Conservation (phyloP, 2,797 vertebrate genomes). For the Tamandua tetradactyla region DNA sequence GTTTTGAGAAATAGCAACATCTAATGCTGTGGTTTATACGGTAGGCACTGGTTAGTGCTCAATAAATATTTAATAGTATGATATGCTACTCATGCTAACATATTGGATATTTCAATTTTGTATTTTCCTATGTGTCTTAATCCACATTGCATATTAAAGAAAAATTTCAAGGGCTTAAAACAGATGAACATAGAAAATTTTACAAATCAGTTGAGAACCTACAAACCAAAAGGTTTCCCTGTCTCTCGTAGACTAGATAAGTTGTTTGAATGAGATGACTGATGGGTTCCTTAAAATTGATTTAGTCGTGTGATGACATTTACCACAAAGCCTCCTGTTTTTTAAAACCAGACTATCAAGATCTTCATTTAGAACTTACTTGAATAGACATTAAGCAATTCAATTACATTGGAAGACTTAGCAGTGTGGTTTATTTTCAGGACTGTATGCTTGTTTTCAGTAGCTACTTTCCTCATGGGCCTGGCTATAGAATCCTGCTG, state of each 20-base stretch:
- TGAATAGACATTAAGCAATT: not conserved
- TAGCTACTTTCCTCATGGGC: not conserved
- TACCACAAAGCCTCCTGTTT: not conserved
- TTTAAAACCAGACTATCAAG: not conserved
- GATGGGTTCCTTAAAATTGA: not conserved
- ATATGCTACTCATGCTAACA: not conserved
- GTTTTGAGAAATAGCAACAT: conserved; percentile 2
- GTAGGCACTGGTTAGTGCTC: conserved; percentile 35
- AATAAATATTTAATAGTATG: conserved; percentile 65
- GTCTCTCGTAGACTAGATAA: not conserved
- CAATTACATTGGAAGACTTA: not conserved
- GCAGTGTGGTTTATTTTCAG: not conserved
- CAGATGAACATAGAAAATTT: not conserved
- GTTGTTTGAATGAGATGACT: not conserved
- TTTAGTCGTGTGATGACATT: not conserved
- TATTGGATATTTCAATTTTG: conserved; percentile 56
- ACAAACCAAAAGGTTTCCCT: not conserved
- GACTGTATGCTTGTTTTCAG: not conserved
- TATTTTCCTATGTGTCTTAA: conserved; percentile 42
- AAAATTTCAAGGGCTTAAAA: not conserved
- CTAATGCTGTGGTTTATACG: conserved; percentile 21
- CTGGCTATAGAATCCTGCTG: not conserved
- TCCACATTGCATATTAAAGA: not conserved
- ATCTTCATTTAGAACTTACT: not conserved
- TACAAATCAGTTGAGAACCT: not conserved